These are phyloP conservation scores for Chloroclystis v-ata DNA, from an alignment of 2,888 invertebrate genomes.

Conservation along the genomic window DNA sequence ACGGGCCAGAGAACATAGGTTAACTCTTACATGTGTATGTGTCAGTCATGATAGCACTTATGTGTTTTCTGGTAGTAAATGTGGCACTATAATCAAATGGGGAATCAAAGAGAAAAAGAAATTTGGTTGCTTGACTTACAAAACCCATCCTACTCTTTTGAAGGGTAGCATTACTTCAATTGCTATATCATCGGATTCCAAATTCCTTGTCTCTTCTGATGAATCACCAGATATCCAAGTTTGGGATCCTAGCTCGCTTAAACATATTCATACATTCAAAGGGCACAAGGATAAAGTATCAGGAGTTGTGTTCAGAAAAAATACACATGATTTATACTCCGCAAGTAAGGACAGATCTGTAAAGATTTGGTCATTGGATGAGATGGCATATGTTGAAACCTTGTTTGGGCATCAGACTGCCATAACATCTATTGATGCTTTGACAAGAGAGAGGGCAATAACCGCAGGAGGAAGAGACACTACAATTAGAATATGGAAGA, in stretches of 20 bases:
- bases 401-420: slow-evolving; percentile 95
- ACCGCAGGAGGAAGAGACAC: slow-evolving; percentile 94
- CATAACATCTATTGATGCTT: slow-evolving; percentile 91
- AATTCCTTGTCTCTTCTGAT: slow-evolving; percentile 83
- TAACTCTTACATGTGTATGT: slow-evolving; percentile 88
- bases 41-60: slow-evolving; percentile 84
- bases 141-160: slow-evolving; percentile 57
- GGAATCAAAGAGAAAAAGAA: slow-evolving; percentile 80
- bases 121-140: slow-evolving; percentile 74
- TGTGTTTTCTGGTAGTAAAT: slow-evolving; percentile 92
- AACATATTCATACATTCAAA: slow-evolving; percentile 86
- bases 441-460: slow-evolving; percentile 90
- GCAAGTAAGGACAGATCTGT: slow-evolving; percentile 87
- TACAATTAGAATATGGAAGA: slow-evolving; percentile 95
- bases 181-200: slow-evolving; percentile 87
- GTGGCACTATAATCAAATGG: slow-evolving; percentile 93
- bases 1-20: slow-evolving; percentile 86
- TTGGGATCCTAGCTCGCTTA: slow-evolving; percentile 88
- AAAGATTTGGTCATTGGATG: slow-evolving; percentile 97
- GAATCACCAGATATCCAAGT: slow-evolving; percentile 84
- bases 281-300: slow-evolving; percentile 86
- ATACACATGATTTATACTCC: slow-evolving; percentile 90
- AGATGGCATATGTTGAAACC: slow-evolving; percentile 97
- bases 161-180: slow-evolving; percentile 80
- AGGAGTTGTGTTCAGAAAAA: slow-evolving; percentile 90